A percentile compares a stretch with the other conserved stretches of the same genome.
These are phyloP conservation scores for Cyprinodon variegatus DNA, from an alignment of 2,113 vertebrate genomes.

Conservation along the genomic window DNA sequence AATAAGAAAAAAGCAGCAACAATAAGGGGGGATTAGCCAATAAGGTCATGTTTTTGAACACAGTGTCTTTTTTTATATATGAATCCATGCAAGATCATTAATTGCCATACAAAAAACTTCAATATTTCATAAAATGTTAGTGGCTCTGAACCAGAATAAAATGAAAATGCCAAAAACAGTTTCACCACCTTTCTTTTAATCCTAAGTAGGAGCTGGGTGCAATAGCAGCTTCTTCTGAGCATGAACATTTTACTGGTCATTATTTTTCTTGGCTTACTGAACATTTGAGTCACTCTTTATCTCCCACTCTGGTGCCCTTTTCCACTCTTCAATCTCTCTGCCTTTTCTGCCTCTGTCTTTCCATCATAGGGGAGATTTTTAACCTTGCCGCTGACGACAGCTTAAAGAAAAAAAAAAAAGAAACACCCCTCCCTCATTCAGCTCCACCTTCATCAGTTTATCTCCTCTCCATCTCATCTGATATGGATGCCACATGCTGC, in stretches of 20 bases:
- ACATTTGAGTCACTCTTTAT: constrained; percentile 19
- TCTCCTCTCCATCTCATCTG: constrained; percentile 62
- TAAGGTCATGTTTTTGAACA: background rate
- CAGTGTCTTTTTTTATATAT: background rate
- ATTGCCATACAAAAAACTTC: background rate
- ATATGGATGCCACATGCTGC: constrained; percentile 65
- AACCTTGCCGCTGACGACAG: constrained; percentile 67
- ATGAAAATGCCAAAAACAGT: background rate
- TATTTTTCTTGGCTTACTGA: constrained; percentile 26
- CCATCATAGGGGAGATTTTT: constrained; percentile 54
- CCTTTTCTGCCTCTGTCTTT: constrained; percentile 14
- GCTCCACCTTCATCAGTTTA: constrained; percentile 44
- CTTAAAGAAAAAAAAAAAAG: constrained; percentile 63
- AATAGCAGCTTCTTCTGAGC: constrained; percentile 34
- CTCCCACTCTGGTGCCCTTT: constrained; percentile 33
- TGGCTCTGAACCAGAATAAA: background rate
- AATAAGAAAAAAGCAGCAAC: background rate
- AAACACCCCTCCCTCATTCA: background rate
- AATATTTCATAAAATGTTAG: background rate
- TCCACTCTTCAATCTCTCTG: constrained; percentile 10
- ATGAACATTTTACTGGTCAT: constrained; percentile 42
- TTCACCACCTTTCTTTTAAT: constrained; percentile 25
- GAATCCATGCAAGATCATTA: background rate
- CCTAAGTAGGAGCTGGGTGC: constrained; percentile 25
- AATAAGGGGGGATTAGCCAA: background rate